Evolutionary conservation across 2,888 invertebrate species (phyloP).

Genomic region (Glaucopsyche alexis): DNA sequence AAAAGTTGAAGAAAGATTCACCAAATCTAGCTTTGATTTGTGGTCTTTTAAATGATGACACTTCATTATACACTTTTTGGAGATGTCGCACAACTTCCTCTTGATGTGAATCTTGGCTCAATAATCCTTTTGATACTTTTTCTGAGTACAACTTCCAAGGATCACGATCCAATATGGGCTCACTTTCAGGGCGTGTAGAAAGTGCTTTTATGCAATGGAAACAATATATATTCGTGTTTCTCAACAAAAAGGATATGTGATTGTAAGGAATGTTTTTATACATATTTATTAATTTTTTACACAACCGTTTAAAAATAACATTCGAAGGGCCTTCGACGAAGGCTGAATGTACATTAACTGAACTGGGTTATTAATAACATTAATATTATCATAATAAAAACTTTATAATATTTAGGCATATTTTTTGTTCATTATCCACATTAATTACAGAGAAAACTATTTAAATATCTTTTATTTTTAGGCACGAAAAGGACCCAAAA

Average conservation of each 20-base stretch:
- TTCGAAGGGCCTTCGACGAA: slow-evolving; percentile 37
- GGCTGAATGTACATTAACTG: slow-evolving; percentile 22
- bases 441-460: not conserved
- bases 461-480: not conserved
- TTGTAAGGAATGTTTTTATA: slow-evolving; percentile 51
- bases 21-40: slow-evolving; percentile 44
- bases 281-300: slow-evolving; percentile 47
- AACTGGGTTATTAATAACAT: slow-evolving; percentile 3
- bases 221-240: slow-evolving; percentile 56
- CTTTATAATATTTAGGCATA: not conserved
- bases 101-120: slow-evolving; percentile 87
- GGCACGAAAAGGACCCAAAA: not conserved
- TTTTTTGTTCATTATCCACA: not conserved
- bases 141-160: slow-evolving; percentile 79
- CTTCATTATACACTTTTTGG: slow-evolving; percentile 83
- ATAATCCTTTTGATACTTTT: slow-evolving; percentile 80
- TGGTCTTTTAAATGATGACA: slow-evolving; percentile 79
- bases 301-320: slow-evolving; percentile 30
- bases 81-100: slow-evolving; percentile 83
- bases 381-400: not conserved
- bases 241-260: slow-evolving; percentile 51
- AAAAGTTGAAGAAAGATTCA: slow-evolving; percentile 59
- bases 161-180: slow-evolving; percentile 48
- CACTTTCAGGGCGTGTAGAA: slow-evolving; percentile 55
- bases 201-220: slow-evolving; percentile 58